Base-by-base conservation (phyloP, 2,797 vertebrate genomes). In the Sebastes variabilis region DNA sequence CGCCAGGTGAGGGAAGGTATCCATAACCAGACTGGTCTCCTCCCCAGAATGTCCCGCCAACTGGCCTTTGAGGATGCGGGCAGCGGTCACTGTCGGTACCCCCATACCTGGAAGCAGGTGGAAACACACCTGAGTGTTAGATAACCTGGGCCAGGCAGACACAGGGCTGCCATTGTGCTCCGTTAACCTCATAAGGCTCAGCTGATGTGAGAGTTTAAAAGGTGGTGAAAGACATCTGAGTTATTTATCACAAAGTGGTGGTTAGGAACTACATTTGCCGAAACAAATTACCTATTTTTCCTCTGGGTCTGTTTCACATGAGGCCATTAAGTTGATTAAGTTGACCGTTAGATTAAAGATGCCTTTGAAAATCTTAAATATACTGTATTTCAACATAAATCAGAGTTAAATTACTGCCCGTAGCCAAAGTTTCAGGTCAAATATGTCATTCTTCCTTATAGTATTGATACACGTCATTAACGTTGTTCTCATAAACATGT, bases 41-140 rank as follows among this genome's bases (percentile, higher is more conserved):
- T 97, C 96, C 36, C 96, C 96, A 3, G 81, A 86, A 20, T 80
- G n/a, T 11, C 83, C 86, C 1, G 75, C 78, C 69, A 95, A 5
- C 83, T 97, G 96, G 5, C 96, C 96, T 90, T 96, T 97, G 46
- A 96, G 91, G 80, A 96, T 96, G 58, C 96, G 92, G 1, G 96
- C 78, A n/a, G 96, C 96, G 1, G 96, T 96, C 75, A 97, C 92
- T 16, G 96, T 96, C 5, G 95, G 13, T 6, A 96, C 2, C 42
- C 96, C 96, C 96, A 97, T 96, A 56, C 96, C 96, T 97, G 82
- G 25, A 81, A 78, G 65, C 36, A 84, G 78, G 80, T 77, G 72
- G 67, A 86, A 67, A 7, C 66, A 75, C 77, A 82, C 72, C 69
- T 83, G 67, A 87, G 70, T 25, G 30, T 86, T 79, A 77, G 73